Conservation (phyloP, 2,113 vertebrate genomes). For the Paraplagusia blochii region DNA sequence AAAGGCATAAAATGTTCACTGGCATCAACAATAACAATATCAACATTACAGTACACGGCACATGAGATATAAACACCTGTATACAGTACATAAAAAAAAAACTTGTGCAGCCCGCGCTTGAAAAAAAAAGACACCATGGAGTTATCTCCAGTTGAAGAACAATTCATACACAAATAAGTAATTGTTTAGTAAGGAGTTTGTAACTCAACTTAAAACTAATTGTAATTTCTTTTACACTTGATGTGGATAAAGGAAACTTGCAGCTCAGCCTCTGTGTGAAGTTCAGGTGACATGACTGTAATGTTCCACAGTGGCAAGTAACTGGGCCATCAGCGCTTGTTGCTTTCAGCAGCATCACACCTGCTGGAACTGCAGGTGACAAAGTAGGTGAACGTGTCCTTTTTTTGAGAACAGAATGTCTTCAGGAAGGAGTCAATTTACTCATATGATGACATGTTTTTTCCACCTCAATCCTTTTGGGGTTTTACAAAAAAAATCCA, state of each 20-base stretch:
- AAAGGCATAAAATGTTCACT: conserved; percentile 50
- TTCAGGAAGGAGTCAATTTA: conserved; percentile 27
- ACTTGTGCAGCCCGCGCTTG: conserved; percentile 32
- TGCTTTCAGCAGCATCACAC: conserved; percentile 51
- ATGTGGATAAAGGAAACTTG: conserved; percentile 1
- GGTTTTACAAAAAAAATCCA: conserved; percentile 30
- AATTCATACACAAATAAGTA: no score
- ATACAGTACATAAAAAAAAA: conserved; percentile 19
- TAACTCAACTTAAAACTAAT: no score
- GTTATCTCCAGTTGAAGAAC: no score
- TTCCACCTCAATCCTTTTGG: conserved; percentile 10
- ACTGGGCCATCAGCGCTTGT: conserved; percentile 47
- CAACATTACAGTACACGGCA: conserved; percentile 38
- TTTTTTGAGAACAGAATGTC: conserved; percentile 45
- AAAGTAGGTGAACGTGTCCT: conserved; percentile 56
- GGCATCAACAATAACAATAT: conserved; percentile 22
- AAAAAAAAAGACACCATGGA: neutral
- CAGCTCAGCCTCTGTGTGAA: conserved; percentile 14
- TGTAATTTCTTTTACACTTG: no score
- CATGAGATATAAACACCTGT: conserved; percentile 18
- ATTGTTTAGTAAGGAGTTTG: no score
- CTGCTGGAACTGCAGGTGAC: conserved; percentile 54
- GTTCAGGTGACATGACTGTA: conserved; percentile 32
- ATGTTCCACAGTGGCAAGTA: conserved; percentile 46
- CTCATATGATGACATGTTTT: conserved; percentile 14